These are phyloP conservation scores for Synanthedon formicaeformis DNA, from an alignment of 2,888 invertebrate species.

Conservation along the genomic window DNA sequence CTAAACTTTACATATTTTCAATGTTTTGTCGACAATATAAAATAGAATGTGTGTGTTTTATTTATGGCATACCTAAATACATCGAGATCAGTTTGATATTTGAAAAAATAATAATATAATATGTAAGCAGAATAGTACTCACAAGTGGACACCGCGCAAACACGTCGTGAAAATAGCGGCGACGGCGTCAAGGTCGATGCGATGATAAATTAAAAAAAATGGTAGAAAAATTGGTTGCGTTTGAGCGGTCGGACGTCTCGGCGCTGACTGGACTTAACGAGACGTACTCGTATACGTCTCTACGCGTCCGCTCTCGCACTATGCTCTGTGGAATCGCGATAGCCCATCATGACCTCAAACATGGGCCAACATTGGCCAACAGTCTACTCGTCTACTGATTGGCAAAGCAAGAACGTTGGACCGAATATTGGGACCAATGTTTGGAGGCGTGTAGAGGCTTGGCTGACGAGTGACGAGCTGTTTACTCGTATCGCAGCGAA, in stretches of 20 bases:
- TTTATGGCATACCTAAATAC: no score
- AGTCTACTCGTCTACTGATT: no score
- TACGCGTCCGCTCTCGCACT: conserved; percentile 3
- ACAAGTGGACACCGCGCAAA: conserved; percentile 20
- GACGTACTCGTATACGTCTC: not conserved
- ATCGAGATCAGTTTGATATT: no score
- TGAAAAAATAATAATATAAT: not conserved
- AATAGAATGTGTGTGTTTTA: no score
- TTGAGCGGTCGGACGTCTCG: conserved; percentile 6
- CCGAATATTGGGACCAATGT: not conserved
- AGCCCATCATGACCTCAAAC: conserved; percentile 6
- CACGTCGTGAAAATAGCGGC: conserved; percentile 40
- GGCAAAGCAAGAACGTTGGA: not conserved
- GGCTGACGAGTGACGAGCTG: conserved; percentile 2
- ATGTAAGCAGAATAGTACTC: conserved; percentile 20
- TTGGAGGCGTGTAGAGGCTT: conserved; percentile 11
- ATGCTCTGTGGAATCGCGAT: conserved; percentile 4
- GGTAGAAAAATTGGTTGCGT: conserved; percentile 6
- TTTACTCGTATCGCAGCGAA: no score
- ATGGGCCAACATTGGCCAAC: not conserved
- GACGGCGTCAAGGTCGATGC: conserved; percentile 43
- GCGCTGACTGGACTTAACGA: not conserved
- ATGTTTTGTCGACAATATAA: no score
- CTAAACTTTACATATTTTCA: no score
- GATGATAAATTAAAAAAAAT: conserved; percentile 14